Percentiles rank a stretch among this genome's conserved stretches.
Conservation (phyloP, 1,140 invertebrate genomes). For the Drosophila trapezifrons region DNA sequence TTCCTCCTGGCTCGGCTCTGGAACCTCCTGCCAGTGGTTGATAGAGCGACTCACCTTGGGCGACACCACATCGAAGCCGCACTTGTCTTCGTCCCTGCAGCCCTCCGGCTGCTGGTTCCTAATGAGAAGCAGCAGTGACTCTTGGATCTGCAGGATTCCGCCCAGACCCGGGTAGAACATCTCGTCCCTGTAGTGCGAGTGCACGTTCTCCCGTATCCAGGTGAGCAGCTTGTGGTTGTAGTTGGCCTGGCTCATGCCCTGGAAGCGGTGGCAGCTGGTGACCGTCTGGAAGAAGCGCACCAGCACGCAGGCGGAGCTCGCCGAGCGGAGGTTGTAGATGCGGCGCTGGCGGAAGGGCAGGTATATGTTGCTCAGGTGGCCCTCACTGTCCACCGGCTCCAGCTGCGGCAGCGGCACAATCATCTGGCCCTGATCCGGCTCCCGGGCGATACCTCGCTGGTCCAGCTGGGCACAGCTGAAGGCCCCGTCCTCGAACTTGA, state of each 20-base stretch:
- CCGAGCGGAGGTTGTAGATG: conserved; percentile 70
- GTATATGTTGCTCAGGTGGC: conserved; percentile 68
- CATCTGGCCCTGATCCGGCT: conserved; percentile 55
- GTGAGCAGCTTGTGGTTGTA: conserved; percentile 65
- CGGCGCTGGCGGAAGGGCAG: conserved; percentile 72
- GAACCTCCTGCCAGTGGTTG: not conserved
- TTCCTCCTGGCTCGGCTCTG: not conserved
- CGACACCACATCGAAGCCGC: not conserved
- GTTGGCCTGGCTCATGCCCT: conserved; percentile 40
- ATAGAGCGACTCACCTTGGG: conserved; percentile 39
- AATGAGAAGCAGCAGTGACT: conserved; percentile 16
- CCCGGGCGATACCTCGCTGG: conserved; percentile 17
- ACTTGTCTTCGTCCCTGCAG: not conserved
- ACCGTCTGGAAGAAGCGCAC: conserved; percentile 70
- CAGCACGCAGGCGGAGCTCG: conserved; percentile 57
- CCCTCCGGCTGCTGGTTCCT: not conserved
- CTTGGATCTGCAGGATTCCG: conserved; percentile 67
- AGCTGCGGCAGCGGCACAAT: conserved; percentile 71
- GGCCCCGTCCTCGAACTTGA: conserved; percentile 41
- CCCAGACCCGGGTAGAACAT: conserved; percentile 80
- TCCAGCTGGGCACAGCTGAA: conserved; percentile 61
- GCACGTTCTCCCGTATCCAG: conserved; percentile 71
- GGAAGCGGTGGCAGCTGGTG: conserved; percentile 66
- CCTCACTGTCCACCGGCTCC: conserved; percentile 56
- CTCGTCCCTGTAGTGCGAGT: conserved; percentile 70